Conservation (phyloP, 2,113 vertebrate species). For the Toxotes chatareus region DNA sequence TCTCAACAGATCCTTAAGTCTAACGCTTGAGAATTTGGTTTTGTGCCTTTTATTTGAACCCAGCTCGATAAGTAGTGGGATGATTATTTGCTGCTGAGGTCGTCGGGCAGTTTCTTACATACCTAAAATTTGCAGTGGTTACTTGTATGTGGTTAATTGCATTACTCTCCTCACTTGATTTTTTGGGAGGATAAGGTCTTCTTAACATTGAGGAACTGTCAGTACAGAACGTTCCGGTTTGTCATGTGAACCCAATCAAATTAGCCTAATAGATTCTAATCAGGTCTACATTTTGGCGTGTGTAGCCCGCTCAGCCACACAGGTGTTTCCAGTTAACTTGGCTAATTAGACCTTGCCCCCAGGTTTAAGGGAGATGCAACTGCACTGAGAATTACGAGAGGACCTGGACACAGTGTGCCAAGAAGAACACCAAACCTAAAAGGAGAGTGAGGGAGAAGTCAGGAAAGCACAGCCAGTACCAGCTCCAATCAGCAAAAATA, state of each 20-base stretch:
- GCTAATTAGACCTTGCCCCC: background rate
- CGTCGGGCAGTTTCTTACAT: too few species aligned
- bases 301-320: background rate
- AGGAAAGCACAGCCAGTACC: background rate
- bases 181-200: too few species aligned
- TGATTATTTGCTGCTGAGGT: too few species aligned
- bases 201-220: too few species aligned
- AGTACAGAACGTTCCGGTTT: background rate
- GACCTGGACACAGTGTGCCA: background rate
- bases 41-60: too few species aligned
- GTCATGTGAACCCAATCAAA: conserved; percentile 2
- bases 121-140: too few species aligned
- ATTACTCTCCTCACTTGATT: too few species aligned
- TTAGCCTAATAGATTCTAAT: background rate
- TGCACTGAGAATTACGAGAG: background rate
- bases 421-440: background rate
- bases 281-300: background rate
- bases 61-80: too few species aligned
- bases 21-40: background rate
- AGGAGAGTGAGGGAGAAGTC: background rate
- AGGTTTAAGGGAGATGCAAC: background rate
- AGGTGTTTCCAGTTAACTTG: background rate
- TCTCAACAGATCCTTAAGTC: background rate
- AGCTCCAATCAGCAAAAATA: background rate
- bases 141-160: too few species aligned